Evolutionary conservation across 35 echinoderm and acorn worm genomes (phyloP).

Genomic region (Amphiura filiformis): DNA sequence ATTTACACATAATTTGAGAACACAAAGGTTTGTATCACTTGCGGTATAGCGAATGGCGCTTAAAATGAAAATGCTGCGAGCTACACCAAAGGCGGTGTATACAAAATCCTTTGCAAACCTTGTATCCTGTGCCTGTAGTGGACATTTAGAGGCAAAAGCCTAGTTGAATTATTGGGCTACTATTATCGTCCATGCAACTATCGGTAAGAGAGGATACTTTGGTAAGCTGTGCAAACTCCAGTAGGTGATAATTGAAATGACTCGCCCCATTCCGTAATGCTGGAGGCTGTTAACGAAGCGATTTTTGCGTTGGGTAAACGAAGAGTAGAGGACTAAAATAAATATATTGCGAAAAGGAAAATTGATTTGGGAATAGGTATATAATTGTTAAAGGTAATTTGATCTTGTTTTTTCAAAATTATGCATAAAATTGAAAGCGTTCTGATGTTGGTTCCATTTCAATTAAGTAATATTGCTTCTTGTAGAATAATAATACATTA

Average conservation of each 20-base stretch:
- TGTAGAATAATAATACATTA: no score
- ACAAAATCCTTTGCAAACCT: no score
- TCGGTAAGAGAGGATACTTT: background rate
- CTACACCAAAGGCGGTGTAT: no score
- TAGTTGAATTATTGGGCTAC: background rate
- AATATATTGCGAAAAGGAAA: conserved; percentile 1
- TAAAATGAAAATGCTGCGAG: no score
- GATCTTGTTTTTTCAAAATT: background rate
- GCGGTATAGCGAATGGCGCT: background rate
- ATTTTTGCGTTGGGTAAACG: conserved; percentile 5
- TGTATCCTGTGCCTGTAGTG: no score
- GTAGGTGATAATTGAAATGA: conserved; percentile 4
- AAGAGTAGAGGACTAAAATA: background rate
- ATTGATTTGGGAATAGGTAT: background rate
- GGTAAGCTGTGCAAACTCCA: background rate
- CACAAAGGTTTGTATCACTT: background rate
- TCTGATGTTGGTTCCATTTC: background rate
- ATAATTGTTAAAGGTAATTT: background rate
- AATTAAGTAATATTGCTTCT: background rate
- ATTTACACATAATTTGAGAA: background rate
- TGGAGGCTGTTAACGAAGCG: background rate
- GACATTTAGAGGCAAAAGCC: no score
- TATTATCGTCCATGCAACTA: background rate
- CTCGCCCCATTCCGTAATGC: background rate
- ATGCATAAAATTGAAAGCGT: background rate